Conservation (phyloP, 2,113 vertebrate species). For the Pseudorhombus dupliciocellatus region DNA sequence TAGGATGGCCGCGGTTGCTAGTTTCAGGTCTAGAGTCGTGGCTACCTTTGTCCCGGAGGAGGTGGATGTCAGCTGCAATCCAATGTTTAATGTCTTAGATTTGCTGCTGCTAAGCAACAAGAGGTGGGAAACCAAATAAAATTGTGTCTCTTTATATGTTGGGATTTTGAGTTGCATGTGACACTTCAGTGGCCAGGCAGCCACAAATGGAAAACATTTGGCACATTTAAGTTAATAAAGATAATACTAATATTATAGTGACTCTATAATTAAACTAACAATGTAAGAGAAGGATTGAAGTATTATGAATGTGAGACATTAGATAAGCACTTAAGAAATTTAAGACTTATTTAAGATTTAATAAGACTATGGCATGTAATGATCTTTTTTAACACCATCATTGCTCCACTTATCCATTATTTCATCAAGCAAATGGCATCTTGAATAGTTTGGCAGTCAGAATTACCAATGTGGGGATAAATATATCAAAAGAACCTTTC, state of each 20-base stretch:
- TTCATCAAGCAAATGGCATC: neutral
- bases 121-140: neutral
- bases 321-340: neutral
- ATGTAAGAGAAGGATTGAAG: neutral
- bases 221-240: no score
- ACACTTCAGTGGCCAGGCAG: no score
- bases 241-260: neutral
- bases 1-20: constrained; percentile 9
- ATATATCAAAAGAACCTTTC: neutral
- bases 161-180: no score
- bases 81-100: constrained; percentile 33
- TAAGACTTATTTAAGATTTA: no score
- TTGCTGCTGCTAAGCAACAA: constrained; percentile 52
- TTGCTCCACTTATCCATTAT: neutral
- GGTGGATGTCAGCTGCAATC: constrained; percentile 27
- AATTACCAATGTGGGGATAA: neutral
- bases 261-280: neutral
- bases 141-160: constrained; percentile 11
- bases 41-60: constrained; percentile 55
- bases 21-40: constrained; percentile 42
- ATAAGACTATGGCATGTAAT: neutral
- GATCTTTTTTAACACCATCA: neutral
- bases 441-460: neutral
- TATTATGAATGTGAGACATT: neutral
- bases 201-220: neutral